Base-by-base conservation (phyloP, 2,888 invertebrate species). In the Erebia aethiops region DNA sequence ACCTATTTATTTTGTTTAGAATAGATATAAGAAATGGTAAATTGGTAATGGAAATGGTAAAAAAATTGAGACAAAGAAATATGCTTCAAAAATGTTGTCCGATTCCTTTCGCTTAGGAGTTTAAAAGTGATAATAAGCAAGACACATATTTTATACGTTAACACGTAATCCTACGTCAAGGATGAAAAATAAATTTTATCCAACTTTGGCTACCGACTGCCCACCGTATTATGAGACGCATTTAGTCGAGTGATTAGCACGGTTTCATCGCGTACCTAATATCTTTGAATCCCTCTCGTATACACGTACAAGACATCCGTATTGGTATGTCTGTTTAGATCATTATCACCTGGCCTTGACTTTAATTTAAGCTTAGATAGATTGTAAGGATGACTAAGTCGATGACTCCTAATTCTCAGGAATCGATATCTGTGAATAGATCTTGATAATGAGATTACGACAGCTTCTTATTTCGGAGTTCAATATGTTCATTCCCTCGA, bases 61-160 rank as follows among this genome's bases (percentile, higher is more conserved):
- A n/a, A n/a, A n/a, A n/a, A n/a, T n/a, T n/a, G n/a, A n/a, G n/a
- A n/a, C n/a, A n/a, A n/a, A n/a, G 14, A 11, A 61, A 70, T 54
- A 61, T 54, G 18, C 18, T 46, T 49, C n/a, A 63, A 57, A 41
- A 67, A 52, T 21, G 63, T 73, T 71, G 68, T 71, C 71, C 18
- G 52, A 68, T 71, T 63, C 62, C 18, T 67, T 66, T 26, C 62
- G 49, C 41, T 35, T 62, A 13, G 14, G 57, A 51, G 57, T 18
- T n/a, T 56, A 16, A 16, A 49, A 51, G 57, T 62, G 11, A 63
- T 63, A 52, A 43, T 58, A 35, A 7, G 7, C 0, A 7, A 35
- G 7, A 35, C 35, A 43, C 16, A 41, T 54, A 65, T 62, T 18
- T 11, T 21, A 21, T 56, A 9, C 54, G 35, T 35, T 26, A n/a